Evolutionary conservation across 2,888 invertebrate genomes (phyloP), one percentile per base, ranked within the genome.

Genomic region (Dyspetes luteomarginatus): DNA sequence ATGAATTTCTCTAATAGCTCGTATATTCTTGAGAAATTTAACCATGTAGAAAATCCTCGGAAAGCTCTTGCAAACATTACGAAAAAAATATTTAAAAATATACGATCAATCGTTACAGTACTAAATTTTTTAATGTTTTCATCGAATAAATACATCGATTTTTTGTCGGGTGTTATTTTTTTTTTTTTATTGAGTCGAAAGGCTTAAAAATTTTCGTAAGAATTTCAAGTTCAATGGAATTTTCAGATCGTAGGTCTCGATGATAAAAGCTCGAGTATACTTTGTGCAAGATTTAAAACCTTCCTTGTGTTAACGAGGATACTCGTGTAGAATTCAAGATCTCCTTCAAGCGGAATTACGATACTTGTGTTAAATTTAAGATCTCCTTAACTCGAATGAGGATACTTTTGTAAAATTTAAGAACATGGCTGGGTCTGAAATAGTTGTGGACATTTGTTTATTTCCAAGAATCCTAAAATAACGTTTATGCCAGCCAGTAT

Each of bases 1-100:
- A 30, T 45, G 69, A 69, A 77, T 55, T 30, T 55, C 69, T 77
- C 62, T 56, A 43, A 64, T 64, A 28, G 26, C 45, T 17, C 43
- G 45, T 60, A 41, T 22, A 41, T 36, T 12, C 12, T 36, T 12
- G 36, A 12, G 24, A 52, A 60, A 41, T 22, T n/a, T 41, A 22
- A 24, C 41, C 41, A 36, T 36, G 12, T 4, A 36, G 12, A 36
- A 15, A 19, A 52, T 15, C 26, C 41, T 19, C 19, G 9, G 19
- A 64, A 1, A 12, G 17, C 28, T 12, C 28, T 48, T 17, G 28
- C 4, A 62, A n/a, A 45, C 36, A 12, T 45, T 24, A 24, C 17
- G 3, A 45, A 26, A 26, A 7, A 0, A 12, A 52, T n/a, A 52
- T 24, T 52, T 52, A n/a, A n/a, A n/a, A n/a, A n/a, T n/a, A n/a